phyloP scores from a whole-genome alignment of 1,140 invertebrate species.

The Acromyrmex echinatior region DNA sequence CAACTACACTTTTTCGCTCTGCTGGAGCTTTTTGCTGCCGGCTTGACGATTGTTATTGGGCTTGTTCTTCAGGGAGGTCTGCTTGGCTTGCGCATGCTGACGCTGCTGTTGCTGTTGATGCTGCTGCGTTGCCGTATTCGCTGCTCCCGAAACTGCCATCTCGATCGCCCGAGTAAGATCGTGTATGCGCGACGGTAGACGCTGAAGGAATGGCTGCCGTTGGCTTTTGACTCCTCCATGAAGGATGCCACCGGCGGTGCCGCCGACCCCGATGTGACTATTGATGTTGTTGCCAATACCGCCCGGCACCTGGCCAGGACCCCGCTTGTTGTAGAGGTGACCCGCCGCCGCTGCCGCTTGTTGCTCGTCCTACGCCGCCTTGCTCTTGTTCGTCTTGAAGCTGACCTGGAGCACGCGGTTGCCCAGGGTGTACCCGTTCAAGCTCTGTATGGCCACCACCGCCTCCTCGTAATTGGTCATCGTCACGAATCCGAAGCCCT shows the following conservation, averaged over 20 bases:
- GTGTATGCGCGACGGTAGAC: constrained; percentile 69
- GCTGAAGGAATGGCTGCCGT: constrained; percentile 56
- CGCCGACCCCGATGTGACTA: constrained; percentile 11
- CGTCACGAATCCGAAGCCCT: constrained; percentile 99
- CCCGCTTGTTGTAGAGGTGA: constrained; percentile 51
- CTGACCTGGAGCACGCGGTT: constrained; percentile 99
- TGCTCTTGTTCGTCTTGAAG: constrained; percentile 98
- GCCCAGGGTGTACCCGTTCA: constrained; percentile 99
- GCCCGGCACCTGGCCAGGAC: constrained; percentile 44
- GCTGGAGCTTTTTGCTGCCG: constrained; percentile 68
- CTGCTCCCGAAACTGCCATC: constrained; percentile 68
- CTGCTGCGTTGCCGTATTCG: constrained; percentile 68
- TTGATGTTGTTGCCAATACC: constrained; percentile 10
- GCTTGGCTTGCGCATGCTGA: constrained; percentile 68
- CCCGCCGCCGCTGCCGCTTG: constrained; percentile 53
- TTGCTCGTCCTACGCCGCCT: constrained; percentile 91
- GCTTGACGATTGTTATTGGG: constrained; percentile 55
- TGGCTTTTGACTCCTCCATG: constrained; percentile 32
- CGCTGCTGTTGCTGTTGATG: constrained; percentile 75
- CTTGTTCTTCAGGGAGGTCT: constrained; percentile 72
- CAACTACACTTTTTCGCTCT: constrained; percentile 36
- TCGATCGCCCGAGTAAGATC: constrained; percentile 66
- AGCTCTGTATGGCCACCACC: constrained; percentile 97
- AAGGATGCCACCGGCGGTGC: constrained; percentile 38
- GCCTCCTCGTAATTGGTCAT: constrained; percentile 99